Percentiles rank a stretch among this genome's conserved stretches.
Evolutionary conservation across 2,888 invertebrate genomes (phyloP).

Genomic region (Iselma pallidipennis): DNA sequence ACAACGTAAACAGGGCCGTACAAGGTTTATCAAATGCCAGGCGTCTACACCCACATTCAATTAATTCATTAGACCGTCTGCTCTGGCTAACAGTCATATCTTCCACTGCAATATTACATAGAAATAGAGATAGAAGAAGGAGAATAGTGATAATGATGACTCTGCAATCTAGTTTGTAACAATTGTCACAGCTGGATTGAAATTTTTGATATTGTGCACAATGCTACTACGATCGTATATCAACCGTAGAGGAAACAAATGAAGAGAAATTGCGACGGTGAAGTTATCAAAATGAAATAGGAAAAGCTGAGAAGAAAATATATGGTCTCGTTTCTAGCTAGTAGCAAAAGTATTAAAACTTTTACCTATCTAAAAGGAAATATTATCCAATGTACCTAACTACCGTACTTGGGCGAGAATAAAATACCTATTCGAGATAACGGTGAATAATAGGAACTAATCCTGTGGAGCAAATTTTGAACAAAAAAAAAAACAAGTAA

Average conservation of each 20-base stretch:
- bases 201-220: background rate
- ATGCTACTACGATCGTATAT: background rate
- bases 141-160: background rate
- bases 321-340: background rate
- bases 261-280: background rate
- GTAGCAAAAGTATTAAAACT: background rate
- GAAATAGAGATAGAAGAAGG: background rate
- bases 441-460: background rate
- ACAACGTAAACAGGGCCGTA: background rate
- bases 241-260: background rate
- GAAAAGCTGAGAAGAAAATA: background rate
- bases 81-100: background rate
- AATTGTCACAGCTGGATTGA: background rate
- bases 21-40: background rate
- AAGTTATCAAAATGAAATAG: conserved; percentile 1
- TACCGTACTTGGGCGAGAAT: background rate
- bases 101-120: too few species aligned
- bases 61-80: background rate
- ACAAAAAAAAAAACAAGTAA: too few species aligned
- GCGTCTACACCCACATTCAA: background rate
- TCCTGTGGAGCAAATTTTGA: background rate
- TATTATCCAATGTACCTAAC: background rate
- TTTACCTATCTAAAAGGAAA: background rate
- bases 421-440: background rate
- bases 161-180: background rate